Percentiles rank a stretch among this genome's conserved stretches.
Evolutionary conservation across 1,140 invertebrate genomes (phyloP).

Genomic region (Parapsyche elsis): DNA sequence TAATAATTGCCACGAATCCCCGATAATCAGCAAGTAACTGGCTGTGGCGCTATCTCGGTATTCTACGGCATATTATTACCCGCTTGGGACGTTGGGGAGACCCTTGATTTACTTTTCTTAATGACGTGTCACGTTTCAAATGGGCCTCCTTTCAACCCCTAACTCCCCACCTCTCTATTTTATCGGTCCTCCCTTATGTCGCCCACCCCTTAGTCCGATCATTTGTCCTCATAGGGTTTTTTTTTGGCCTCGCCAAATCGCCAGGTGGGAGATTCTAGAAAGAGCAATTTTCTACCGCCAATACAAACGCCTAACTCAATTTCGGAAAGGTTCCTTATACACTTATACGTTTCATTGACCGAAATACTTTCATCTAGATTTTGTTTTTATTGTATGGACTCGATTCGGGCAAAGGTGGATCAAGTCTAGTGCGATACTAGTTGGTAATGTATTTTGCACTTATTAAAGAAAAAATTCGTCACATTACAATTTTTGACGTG

Average conservation of each 20-base stretch:
- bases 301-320: conserved; percentile 49
- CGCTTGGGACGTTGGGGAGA: neutral
- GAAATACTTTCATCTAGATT: neutral
- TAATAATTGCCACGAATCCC: conserved; percentile 23
- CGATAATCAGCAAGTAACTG: neutral
- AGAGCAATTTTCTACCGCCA: conserved; percentile 47
- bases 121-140: conserved; percentile 47
- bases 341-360: conserved; percentile 41
- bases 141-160: neutral
- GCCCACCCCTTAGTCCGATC: neutral
- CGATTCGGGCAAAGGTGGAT: neutral
- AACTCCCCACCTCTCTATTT: neutral
- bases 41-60: neutral
- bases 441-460: conserved; percentile 1
- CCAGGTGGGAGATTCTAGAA: conserved; percentile 34
- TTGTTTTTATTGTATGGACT: neutral
- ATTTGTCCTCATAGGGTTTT: conserved; percentile 39
- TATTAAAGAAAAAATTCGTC: neutral
- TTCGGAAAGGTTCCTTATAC: conserved; percentile 44
- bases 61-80: neutral
- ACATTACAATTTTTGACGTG: too few species aligned
- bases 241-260: conserved; percentile 4
- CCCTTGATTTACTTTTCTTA: conserved; percentile 48
- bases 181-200: neutral
- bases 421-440: neutral